A percentile compares a stretch with the other conserved stretches of the same genome.
phyloP scores from a whole-genome alignment of 2,797 vertebrate genomes.

The Anolis apletophallus region DNA sequence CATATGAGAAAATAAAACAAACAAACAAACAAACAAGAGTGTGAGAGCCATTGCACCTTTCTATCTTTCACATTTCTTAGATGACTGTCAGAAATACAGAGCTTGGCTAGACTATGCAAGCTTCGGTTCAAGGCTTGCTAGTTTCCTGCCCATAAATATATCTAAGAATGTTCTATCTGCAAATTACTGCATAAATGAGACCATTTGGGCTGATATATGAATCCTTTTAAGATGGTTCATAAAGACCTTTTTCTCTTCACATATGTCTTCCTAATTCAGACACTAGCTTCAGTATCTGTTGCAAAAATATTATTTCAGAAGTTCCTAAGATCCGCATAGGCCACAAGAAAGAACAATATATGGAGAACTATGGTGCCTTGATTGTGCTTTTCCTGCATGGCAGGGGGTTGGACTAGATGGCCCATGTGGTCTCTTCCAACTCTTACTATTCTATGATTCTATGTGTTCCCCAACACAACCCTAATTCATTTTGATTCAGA shows the following conservation, averaged over 20 bases:
- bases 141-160: constrained; percentile 38
- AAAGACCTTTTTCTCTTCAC: constrained; percentile 56
- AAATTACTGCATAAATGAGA: constrained; percentile 34
- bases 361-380: no score
- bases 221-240: constrained; percentile 39
- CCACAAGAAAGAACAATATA: neutral
- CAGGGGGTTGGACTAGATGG: no score
- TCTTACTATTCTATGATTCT: no score
- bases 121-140: constrained; percentile 1
- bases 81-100: constrained; percentile 39
- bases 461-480: neutral
- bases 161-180: neutral
- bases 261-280: constrained; percentile 42
- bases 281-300: neutral
- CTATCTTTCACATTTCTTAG: constrained; percentile 35
- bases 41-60: constrained; percentile 41
- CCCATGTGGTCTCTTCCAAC: no score
- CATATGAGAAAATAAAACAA: neutral
- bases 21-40: neutral
- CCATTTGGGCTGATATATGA: constrained; percentile 65
- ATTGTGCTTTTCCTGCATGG: no score
- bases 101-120: constrained; percentile 35
- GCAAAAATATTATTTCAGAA: constrained; percentile 8
- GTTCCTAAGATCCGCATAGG: constrained; percentile 55
- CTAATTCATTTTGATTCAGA: neutral